These are phyloP conservation scores for Gadopsis marmoratus DNA, from an alignment of 2,797 vertebrate species.

Conservation along the genomic window DNA sequence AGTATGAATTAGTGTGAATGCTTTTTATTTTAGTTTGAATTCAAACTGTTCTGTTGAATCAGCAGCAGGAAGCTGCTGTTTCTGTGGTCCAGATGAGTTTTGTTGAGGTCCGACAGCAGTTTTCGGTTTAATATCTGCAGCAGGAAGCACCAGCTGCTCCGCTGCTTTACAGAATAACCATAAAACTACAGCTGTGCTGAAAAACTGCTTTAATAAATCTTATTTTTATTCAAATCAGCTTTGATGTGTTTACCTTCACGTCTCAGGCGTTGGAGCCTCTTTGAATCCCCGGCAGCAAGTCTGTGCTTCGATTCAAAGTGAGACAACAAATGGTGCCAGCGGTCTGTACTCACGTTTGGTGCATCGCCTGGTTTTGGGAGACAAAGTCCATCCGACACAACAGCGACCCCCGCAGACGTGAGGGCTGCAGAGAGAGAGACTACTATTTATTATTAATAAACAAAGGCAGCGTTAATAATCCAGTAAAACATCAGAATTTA, in stretches of 20 bases:
- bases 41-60: no score
- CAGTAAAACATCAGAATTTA: no score
- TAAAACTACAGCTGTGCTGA: conserved; percentile 11
- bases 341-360: conserved; percentile 62
- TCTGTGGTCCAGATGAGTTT: conserved; percentile 20
- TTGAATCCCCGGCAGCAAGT: background rate
- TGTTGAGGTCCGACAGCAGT: conserved; percentile 2
- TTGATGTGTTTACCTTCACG: background rate
- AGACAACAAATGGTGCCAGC: background rate
- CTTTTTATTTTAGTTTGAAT: background rate
- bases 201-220: background rate
- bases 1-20: background rate
- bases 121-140: conserved; percentile 22
- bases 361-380: conserved; percentile 58
- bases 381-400: conserved; percentile 63
- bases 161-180: no score
- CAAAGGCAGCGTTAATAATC: no score
- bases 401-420: conserved; percentile 58
- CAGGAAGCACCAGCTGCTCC: no score
- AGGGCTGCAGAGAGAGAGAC: conserved; percentile 46
- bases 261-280: no score
- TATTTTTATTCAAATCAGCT: no score
- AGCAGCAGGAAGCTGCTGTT: background rate
- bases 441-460: background rate
- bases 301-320: background rate